These are phyloP conservation scores for Pangasianodon gigas DNA, from an alignment of 2,113 vertebrate genomes.

Conservation along the genomic window DNA sequence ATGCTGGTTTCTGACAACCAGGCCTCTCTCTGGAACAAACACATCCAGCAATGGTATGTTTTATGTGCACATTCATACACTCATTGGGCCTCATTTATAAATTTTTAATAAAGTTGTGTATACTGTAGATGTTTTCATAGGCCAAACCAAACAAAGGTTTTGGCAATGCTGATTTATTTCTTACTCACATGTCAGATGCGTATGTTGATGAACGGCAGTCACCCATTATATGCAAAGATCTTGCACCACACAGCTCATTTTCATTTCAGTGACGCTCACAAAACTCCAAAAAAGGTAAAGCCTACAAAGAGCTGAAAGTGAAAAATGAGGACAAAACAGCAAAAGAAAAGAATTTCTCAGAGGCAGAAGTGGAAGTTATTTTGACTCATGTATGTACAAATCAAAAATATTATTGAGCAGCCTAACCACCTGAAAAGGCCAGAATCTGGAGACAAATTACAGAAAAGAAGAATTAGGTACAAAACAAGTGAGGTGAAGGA, in stretches of 20 bases:
- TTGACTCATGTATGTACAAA: not conserved
- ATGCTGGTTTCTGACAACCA: conserved; percentile 38
- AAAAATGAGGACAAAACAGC: not conserved
- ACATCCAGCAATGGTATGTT: conserved; percentile 45
- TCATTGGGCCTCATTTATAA: not conserved
- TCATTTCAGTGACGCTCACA: not conserved
- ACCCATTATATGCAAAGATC: not conserved
- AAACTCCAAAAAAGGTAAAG: not conserved
- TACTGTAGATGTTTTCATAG: not conserved
- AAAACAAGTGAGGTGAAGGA: not conserved
- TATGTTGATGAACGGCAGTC: not conserved
- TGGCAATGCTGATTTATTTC: not conserved
- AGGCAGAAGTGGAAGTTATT: not conserved
- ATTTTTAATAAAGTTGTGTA: not conserved
- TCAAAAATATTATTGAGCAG: not conserved
- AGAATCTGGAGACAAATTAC: not conserved
- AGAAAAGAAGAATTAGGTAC: not conserved
- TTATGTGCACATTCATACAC: not conserved
- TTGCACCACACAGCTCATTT: not conserved
- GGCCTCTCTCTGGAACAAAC: conserved; percentile 33
- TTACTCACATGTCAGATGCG: no score
- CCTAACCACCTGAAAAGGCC: not conserved
- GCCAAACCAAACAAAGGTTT: not conserved
- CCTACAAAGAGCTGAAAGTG: not conserved
- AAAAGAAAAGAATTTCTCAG: not conserved